Conservation (phyloP, 2,113 vertebrate species). For the Capra hircus region DNA sequence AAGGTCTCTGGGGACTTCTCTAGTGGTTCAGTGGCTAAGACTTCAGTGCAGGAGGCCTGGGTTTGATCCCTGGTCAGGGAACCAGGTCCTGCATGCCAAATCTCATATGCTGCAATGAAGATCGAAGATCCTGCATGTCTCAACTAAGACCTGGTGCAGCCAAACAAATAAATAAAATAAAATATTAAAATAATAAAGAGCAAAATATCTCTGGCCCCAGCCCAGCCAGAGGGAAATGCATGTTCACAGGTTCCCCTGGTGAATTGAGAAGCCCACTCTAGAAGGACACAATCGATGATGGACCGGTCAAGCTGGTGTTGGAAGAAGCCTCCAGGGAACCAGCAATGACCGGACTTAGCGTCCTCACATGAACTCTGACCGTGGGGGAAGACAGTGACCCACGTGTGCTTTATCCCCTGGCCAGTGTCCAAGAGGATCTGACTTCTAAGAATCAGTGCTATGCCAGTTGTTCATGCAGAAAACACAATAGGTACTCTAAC, state of each 20-base stretch:
- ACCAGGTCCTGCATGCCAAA: background rate
- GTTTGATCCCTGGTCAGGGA: background rate
- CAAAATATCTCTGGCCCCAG: background rate
- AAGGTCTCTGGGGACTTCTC: background rate
- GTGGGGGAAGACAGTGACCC: background rate
- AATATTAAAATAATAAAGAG: background rate
- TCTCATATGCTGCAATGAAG: background rate
- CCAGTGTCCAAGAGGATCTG: background rate
- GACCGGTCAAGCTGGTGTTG: background rate
- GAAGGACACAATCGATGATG: background rate
- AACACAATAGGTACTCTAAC: background rate
- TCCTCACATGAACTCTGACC: background rate
- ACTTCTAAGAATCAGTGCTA: background rate
- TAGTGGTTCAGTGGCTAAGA: background rate
- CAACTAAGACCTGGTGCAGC: background rate
- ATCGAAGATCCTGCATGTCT: background rate
- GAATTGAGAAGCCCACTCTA: background rate
- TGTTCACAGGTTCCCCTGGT: background rate
- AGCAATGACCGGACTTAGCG: background rate
- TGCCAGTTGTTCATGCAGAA: fast-evolving
- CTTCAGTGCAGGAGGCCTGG: background rate
- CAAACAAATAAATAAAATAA: background rate
- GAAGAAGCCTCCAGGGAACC: background rate
- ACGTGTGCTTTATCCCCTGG: background rate
- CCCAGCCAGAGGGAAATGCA: background rate